phyloP scores from a whole-genome alignment of 2,797 vertebrate genomes.

The Pipistrellus pipistrellus region DNA sequence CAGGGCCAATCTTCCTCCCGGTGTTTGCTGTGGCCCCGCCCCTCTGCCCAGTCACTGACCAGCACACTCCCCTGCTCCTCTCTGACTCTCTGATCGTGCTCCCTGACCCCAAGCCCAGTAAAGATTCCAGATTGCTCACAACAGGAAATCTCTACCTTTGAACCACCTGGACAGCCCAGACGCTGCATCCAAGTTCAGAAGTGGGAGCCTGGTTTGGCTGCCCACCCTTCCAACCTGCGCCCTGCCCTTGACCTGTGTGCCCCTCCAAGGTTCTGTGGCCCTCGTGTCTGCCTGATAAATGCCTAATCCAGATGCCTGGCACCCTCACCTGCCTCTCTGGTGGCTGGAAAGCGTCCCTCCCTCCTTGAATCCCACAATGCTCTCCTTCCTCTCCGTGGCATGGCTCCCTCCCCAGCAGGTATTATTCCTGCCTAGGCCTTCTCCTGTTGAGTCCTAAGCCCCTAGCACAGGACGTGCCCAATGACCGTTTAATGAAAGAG shows the following conservation, averaged over 20 bases:
- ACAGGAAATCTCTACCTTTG: background rate
- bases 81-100: too few relatives aligned
- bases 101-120: background rate
- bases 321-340: background rate
- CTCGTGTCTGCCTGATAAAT: background rate
- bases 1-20: background rate
- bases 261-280: background rate
- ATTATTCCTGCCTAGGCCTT: background rate
- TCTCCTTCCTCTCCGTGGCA: background rate
- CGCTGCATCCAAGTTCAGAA: background rate
- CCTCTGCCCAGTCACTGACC: background rate
- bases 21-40: too few relatives aligned
- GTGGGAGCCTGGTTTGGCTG: background rate
- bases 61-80: too few relatives aligned
- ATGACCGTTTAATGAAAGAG: background rate
- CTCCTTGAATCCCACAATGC: background rate
- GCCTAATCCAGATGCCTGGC: background rate
- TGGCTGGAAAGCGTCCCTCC: background rate
- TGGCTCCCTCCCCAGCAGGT: background rate
- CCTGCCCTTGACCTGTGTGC: fast-evolving
- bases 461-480: background rate
- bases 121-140: background rate
- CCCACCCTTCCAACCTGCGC: background rate
- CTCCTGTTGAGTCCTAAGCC: background rate
- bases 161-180: background rate